Conservation (phyloP, 53 echinoderm and acorn worm genomes). For the Crossaster papposus region DNA sequence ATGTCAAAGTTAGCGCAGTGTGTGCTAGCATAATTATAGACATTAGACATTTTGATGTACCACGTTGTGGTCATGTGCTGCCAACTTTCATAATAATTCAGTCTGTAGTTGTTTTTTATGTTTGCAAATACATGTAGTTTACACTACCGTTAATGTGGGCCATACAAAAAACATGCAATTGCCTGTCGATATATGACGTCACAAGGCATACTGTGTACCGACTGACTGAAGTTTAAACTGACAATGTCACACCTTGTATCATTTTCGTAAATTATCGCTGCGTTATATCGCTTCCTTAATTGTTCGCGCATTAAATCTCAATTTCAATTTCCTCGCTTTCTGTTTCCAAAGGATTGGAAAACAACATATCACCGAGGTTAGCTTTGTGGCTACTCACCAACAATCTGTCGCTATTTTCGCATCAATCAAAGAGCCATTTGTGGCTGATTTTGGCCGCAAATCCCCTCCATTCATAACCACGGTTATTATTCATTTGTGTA, state of each 20-base stretch:
- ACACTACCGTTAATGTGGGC: no score
- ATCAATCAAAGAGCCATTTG: constrained; percentile 44
- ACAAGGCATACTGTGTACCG: not conserved
- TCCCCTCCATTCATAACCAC: constrained; percentile 44
- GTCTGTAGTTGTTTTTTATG: no score
- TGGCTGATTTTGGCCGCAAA: constrained; percentile 49
- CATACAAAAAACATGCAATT: no score
- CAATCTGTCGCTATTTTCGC: constrained; percentile 63
- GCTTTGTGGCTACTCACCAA: constrained; percentile 9
- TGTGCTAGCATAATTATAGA: no score
- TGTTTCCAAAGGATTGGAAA: not conserved
- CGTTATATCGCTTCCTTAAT: not conserved
- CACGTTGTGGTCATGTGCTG: no score
- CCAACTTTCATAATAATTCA: no score
- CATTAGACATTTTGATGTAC: no score
- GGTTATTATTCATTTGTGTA: constrained; percentile 62
- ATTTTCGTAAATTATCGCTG: not conserved
- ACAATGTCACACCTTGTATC: not conserved
- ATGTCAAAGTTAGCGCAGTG: no score
- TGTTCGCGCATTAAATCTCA: not conserved
- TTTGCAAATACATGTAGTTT: no score
- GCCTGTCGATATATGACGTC: no score
- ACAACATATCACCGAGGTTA: not conserved
- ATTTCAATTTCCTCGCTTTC: not conserved
- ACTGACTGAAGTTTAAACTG: not conserved